A percentile compares a stretch with the other conserved stretches of the same genome.
These are phyloP conservation scores for Protosalanx chinensis DNA, from an alignment of 2,797 vertebrate genomes.

Conservation along the genomic window DNA sequence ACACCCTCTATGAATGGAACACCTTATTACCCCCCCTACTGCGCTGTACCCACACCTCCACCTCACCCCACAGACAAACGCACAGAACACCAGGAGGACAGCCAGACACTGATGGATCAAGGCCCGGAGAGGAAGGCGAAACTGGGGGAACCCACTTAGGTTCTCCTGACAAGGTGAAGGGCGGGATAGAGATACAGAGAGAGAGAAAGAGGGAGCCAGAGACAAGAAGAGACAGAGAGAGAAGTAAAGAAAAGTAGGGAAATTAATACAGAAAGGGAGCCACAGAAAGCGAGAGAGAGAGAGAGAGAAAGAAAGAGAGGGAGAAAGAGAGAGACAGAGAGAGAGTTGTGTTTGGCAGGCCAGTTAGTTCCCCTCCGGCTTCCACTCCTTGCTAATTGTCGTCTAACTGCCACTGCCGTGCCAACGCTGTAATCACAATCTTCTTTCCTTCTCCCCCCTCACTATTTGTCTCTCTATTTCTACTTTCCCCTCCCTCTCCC, in stretches of 20 bases:
- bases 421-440: conserved; percentile 37
- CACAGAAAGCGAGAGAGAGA: no score
- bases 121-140: conserved; percentile 16
- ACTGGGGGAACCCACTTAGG: conserved; percentile 11
- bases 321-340: not conserved
- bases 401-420: conserved; percentile 41
- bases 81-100: not conserved
- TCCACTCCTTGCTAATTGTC: conserved; percentile 56
- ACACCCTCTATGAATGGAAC: no score
- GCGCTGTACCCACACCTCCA: no score
- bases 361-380: conserved; percentile 48
- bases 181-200: no score
- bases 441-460: not conserved
- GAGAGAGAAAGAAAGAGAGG: not conserved
- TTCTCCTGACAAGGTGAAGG: conserved; percentile 19
- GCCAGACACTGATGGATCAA: conserved; percentile 45
- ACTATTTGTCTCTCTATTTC: not conserved
- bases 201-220: no score
- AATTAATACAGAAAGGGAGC: no score
- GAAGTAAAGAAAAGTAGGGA: no score
- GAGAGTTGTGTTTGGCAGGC: conserved; percentile 16
- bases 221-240: no score
- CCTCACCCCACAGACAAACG: not conserved
- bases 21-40: no score
- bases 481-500: not conserved